Evolutionary conservation across 2,888 invertebrate genomes (phyloP).

Genomic region (Resseliella maxima): DNA sequence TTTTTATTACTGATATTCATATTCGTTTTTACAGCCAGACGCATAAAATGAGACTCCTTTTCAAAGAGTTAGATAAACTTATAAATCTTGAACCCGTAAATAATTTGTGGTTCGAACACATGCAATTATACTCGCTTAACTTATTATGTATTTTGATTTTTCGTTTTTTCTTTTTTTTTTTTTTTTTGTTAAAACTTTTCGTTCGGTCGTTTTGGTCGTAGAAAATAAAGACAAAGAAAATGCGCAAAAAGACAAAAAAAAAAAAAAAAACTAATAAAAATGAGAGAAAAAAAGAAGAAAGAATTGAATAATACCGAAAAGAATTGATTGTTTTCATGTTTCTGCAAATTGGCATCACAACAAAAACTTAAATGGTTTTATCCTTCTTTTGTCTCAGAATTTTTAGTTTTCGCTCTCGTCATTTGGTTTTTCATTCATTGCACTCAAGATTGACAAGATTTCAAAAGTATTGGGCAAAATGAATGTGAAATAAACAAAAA

Average conservation of each 20-base stretch:
- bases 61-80: constrained; percentile 20
- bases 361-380: not conserved
- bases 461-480: not conserved
- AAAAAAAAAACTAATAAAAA: too few species aligned
- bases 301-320: constrained; percentile 6
- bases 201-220: not conserved
- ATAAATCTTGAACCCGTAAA: constrained; percentile 47
- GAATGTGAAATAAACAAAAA: not conserved
- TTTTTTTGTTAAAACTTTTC: not conserved
- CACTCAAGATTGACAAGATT: constrained; percentile 49
- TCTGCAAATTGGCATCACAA: not conserved
- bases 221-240: not conserved
- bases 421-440: constrained; percentile 47
- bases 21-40: not conserved
- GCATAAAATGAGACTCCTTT: too few species aligned
- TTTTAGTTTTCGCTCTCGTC: constrained; percentile 36
- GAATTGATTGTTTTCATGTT: not conserved
- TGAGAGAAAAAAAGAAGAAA: not conserved
- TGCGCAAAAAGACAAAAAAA: not conserved
- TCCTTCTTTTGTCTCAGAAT: constrained; percentile 28
- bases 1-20: not conserved
- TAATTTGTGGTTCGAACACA: constrained; percentile 31
- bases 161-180: not conserved
- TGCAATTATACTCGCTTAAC: constrained; percentile 32
- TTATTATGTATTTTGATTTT: not conserved